Base-by-base conservation (phyloP, 2,888 invertebrate genomes). In the Nebria salina region DNA sequence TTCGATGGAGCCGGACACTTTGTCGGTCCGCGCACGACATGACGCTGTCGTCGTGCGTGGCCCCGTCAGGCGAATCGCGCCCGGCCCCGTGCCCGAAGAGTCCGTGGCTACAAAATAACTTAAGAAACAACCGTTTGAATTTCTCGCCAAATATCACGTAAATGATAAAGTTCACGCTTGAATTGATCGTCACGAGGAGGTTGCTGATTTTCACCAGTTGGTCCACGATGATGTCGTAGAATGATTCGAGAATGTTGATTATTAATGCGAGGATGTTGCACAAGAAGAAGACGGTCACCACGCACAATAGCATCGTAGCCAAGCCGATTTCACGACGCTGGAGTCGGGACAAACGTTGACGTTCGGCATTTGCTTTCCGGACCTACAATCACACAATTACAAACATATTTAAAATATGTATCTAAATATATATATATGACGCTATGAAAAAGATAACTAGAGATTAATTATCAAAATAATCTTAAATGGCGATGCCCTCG, bases 121-220 rank as follows among this genome's bases (percentile, higher is more conserved):
- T 91, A 84, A 96, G 89, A 88, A 97, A 96, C 84, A 97, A 93
- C 83, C 95, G 91, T 87, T 97, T 96, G 90, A 98, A 98, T 88
- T 98, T 98, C 88, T 98, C 97, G 1, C 98, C 98, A 88, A 98
- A 98, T 84, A 98, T 98, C 84, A 98, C 98, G 90, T 99, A 99
- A 85, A 99, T 97, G 84, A 99, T 94, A 89, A 99, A 98, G 90
- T 99, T 99, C 83, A 98, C 96, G 87, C 98, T 97, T 87, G 98
- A 98, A 91, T 99, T 99, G 88, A 98, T 94, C 83, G 97, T 98
- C 81, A 99, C 98, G 83, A 98, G 92, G 80, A 98, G 92, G 90
- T 99, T 98, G 87, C 96, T 96, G 65, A 93, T 92, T 86, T 95
- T 94, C 77, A 96, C 94, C 85, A 96, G 90, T 86, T 93, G 92